Percentiles rank a stretch among this genome's conserved stretches.
Conservation (phyloP, 2,888 invertebrate genomes). For the Thecocarcelia acutangulata region DNA sequence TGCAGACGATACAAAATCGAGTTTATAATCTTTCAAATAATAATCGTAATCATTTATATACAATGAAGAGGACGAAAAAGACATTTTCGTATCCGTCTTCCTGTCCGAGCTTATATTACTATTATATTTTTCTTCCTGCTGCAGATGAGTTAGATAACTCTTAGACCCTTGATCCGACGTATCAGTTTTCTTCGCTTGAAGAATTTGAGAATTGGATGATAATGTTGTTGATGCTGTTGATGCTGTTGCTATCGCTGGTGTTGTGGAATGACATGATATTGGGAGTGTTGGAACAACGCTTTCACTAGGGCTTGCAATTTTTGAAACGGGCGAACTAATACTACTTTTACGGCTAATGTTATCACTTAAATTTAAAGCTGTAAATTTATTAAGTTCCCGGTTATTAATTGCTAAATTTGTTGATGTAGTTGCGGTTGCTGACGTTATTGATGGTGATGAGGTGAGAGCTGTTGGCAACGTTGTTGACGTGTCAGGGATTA, state of each 20-base stretch:
- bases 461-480: background rate
- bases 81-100: background rate
- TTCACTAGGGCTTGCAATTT: constrained; percentile 46
- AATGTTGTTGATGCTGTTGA: constrained; percentile 53
- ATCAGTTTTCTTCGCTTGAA: background rate
- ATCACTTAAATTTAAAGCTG: constrained; percentile 58
- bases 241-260: constrained; percentile 41
- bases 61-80: constrained; percentile 7
- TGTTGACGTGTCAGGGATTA: constrained; percentile 1
- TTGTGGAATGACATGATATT: constrained; percentile 40
- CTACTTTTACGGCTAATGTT: constrained; percentile 50
- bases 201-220: background rate
- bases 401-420: constrained; percentile 46
- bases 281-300: constrained; percentile 52
- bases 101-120: background rate
- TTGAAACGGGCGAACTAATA: constrained; percentile 38
- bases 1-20: background rate
- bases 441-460: background rate
- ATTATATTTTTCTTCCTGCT: background rate
- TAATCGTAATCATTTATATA: constrained; percentile 23
- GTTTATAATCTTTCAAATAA: constrained; percentile 64
- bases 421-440: background rate
- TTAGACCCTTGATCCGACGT: constrained; percentile 5
- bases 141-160: background rate
- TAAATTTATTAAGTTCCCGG: constrained; percentile 43